A percentile compares a stretch with the other conserved stretches of the same genome.
phyloP scores from a whole-genome alignment of 1,140 invertebrate genomes.

The Apis florea region DNA sequence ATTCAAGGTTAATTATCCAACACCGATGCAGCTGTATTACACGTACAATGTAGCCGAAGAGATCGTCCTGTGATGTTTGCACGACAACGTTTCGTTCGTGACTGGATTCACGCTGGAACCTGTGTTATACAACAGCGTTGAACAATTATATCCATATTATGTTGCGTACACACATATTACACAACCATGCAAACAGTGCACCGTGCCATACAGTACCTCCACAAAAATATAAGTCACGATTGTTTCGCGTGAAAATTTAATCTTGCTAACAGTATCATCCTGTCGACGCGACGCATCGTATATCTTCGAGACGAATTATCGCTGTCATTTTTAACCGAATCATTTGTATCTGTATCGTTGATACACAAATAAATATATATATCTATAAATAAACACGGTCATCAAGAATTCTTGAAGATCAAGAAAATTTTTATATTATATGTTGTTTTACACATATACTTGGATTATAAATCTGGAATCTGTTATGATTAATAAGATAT shows the following conservation, averaged over 20 bases:
- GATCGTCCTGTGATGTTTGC: neutral
- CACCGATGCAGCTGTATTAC: no score
- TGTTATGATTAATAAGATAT: no score
- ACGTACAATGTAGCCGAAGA: neutral
- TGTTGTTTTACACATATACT: no score
- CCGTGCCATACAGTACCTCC: neutral
- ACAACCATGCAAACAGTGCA: slow-evolving; percentile 38
- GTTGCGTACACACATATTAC: slow-evolving; percentile 59
- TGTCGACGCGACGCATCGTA: neutral
- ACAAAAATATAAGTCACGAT: slow-evolving; percentile 8
- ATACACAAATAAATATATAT: neutral
- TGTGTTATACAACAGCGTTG: slow-evolving; percentile 64
- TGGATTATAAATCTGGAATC: no score
- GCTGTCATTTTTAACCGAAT: neutral
- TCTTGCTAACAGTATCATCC: neutral
- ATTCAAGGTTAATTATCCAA: slow-evolving; percentile 13
- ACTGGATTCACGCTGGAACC: slow-evolving; percentile 60
- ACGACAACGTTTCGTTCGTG: slow-evolving; percentile 35
- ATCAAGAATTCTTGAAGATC: no score
- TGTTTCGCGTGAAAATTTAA: slow-evolving; percentile 17
- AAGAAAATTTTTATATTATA: no score
- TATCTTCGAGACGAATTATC: neutral
- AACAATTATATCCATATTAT: slow-evolving; percentile 73
- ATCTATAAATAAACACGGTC: no score
- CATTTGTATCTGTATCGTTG: neutral